phyloP scores from a whole-genome alignment of 2,888 invertebrate genomes.

The Monoplex corrugatus region DNA sequence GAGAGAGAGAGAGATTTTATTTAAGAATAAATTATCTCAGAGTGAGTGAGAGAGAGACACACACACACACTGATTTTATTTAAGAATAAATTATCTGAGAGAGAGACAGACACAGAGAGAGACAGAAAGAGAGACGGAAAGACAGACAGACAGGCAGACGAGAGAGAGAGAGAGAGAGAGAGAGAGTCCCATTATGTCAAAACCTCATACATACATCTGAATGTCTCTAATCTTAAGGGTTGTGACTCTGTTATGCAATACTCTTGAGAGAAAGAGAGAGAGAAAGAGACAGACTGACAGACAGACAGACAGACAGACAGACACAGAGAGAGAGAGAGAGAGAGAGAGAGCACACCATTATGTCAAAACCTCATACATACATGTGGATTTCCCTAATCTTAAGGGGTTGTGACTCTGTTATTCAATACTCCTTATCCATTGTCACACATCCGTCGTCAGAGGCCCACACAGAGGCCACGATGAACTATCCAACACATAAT shows the following conservation, averaged over 20 bases:
- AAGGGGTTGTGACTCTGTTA: too few relatives aligned
- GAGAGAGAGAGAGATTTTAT: neutral
- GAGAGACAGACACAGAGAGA: constrained; percentile 23
- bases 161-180: neutral
- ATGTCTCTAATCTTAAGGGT: neutral
- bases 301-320: constrained; percentile 45
- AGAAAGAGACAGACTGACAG: constrained; percentile 45
- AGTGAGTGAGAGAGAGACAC: neutral
- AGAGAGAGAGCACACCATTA: too few relatives aligned
- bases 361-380: too few relatives aligned
- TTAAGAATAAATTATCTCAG: neutral
- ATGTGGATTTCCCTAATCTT: too few relatives aligned
- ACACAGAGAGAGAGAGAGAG: too few relatives aligned
- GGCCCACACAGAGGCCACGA: too few relatives aligned
- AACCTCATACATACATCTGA: neutral
- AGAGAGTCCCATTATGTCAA: too few relatives aligned
- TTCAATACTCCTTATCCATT: too few relatives aligned
- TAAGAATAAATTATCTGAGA: neutral
- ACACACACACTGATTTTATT: neutral
- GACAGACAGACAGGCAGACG: neutral
- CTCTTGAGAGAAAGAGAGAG: constrained; percentile 41
- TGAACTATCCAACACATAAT: too few relatives aligned
- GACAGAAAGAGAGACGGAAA: neutral
- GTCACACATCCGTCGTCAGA: too few relatives aligned
- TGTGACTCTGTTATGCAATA: too few relatives aligned